Evolutionary conservation across 2,113 vertebrate genomes (phyloP).

Genomic region (Ameiurus melas): DNA sequence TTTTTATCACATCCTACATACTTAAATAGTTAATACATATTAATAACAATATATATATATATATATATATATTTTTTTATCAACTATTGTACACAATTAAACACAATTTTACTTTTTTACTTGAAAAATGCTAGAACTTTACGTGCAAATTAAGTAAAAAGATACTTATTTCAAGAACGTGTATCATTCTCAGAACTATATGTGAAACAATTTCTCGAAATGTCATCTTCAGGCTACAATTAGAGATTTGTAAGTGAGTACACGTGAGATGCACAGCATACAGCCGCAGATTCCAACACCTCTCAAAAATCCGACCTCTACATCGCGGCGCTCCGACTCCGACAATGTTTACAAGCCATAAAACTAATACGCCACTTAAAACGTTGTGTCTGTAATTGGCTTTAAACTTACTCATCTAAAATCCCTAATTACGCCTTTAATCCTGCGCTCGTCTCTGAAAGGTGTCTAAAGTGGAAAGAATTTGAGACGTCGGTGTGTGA

Average conservation of each 20-base stretch:
- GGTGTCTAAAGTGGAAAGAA: constrained; percentile 8
- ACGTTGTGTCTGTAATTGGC: neutral
- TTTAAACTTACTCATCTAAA: neutral
- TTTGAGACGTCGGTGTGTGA: constrained; percentile 7
- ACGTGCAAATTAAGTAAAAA: neutral
- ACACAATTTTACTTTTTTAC: neutral
- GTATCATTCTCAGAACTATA: neutral
- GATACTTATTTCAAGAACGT: neutral
- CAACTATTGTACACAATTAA: neutral
- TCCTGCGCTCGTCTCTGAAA: constrained; percentile 13
- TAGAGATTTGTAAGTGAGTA: neutral
- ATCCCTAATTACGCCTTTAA: constrained; percentile 10
- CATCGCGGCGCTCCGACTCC: neutral
- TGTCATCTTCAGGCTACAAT: neutral
- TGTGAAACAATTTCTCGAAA: neutral
- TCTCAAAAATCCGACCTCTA: neutral
- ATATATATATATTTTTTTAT: no score
- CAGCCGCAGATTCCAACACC: neutral
- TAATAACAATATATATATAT: no score
- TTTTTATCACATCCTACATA: neutral
- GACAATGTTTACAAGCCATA: neutral
- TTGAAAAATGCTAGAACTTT: neutral
- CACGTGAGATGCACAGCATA: neutral
- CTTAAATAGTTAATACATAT: no score
- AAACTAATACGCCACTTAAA: constrained; percentile 27